Evolutionary conservation across 2,888 invertebrate species (phyloP), one percentile per base, ranked within the genome.

Genomic region (Sipha maydis): DNA sequence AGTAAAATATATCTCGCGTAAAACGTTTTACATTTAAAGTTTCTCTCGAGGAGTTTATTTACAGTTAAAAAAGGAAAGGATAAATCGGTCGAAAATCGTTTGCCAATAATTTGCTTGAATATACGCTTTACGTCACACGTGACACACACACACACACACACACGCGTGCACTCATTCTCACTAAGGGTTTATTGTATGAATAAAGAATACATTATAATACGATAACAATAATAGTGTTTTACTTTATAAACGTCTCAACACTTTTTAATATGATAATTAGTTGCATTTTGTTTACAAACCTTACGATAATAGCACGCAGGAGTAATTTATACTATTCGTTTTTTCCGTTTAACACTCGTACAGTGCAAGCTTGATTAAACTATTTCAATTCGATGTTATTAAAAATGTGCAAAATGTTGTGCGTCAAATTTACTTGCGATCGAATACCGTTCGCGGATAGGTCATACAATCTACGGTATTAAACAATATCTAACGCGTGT

Each of bases 11-110:
- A 11, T 73, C 78, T 19, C 21, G 8, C 38, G 84, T 25, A 25
- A 38, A 83, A 61, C 76, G 61, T 61, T 84, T 84, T 28, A 61
- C 41, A 61, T 76, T 84, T 61, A 38, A 84, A 56, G 84, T 84
- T 76, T 54, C 38, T 83, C 75, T 38, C 11, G 75, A 75, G 75
- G 76, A 61, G 71, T 84, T 61, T 76, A 76, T 75, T 7, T 14
- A 48, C 14, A 76, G 38, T 84, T 61, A 75, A 76, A 84, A 84
- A 76, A 61, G 21, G 61, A 54, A 28, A 31, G 38, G 76, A 84
- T 76, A 76, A 76, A 61, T 41, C 21, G 41, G n/a, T 21, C n/a
- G 34, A 34, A 28, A 38, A 75, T 69, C 4, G n/a, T 84, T 76
- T 84, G 56, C 75, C 17, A 54, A 73, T 54, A 48, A 34, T 21